A percentile compares a stretch with the other conserved stretches of the same genome.
Conservation (phyloP, 1,140 invertebrate species). For the Drosophila watanabei region DNA sequence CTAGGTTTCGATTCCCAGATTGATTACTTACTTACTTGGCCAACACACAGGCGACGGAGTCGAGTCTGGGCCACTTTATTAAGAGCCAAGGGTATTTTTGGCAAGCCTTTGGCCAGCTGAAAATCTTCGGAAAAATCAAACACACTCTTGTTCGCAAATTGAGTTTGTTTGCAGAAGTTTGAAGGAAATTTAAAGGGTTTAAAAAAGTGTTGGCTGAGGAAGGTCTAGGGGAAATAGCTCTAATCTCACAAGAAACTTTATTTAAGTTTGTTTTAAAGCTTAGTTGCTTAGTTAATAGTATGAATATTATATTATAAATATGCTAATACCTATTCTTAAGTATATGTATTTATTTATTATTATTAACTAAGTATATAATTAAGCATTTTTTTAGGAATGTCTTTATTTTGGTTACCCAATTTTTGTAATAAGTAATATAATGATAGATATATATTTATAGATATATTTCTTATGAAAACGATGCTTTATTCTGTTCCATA, state of each 20-base stretch:
- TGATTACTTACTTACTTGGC: constrained; percentile 12
- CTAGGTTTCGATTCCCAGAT: neutral
- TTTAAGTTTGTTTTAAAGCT: neutral
- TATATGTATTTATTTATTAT: too few relatives aligned
- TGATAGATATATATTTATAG: neutral
- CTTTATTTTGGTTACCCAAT: too few relatives aligned
- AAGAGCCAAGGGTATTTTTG: neutral
- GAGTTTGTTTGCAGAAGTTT: neutral
- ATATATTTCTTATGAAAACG: neutral
- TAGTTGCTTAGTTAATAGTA: neutral
- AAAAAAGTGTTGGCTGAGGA: rapidly evolving
- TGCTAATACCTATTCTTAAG: too few relatives aligned
- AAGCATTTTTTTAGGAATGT: too few relatives aligned
- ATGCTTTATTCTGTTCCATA: neutral
- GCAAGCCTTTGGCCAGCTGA: neutral
- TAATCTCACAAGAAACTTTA: neutral
- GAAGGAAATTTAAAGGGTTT: neutral
- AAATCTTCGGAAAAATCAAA: neutral
- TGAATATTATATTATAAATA: too few relatives aligned
- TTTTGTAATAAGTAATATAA: too few relatives aligned
- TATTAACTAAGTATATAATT: too few relatives aligned
- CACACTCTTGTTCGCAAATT: neutral
- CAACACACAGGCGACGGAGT: neutral
- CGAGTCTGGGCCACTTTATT: constrained; percentile 8
- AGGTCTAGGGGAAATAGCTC: neutral